Percentiles rank a stretch among this genome's conserved stretches.
phyloP scores from a whole-genome alignment of 2,888 invertebrate genomes.

The Ormyrus pomaceus region DNA sequence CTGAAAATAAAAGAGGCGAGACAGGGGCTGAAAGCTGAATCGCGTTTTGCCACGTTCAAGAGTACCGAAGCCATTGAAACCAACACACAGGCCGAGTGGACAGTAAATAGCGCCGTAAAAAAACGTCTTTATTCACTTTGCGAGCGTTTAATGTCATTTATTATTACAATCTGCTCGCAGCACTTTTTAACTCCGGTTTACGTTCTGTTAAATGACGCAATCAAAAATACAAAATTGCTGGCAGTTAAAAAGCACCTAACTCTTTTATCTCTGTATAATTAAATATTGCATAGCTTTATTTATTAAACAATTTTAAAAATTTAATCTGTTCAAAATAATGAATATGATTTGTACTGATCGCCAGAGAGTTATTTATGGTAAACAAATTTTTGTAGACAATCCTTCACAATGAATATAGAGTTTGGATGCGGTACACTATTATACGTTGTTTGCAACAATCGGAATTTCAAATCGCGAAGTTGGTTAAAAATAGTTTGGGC shows the following conservation, averaged over 20 bases:
- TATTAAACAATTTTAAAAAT: background rate
- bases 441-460: too few species aligned
- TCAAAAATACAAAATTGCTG: too few species aligned
- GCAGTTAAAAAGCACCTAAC: background rate
- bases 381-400: too few species aligned
- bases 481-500: too few species aligned
- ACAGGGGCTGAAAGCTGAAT: constrained; percentile 23
- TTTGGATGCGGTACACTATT: too few species aligned
- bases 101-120: background rate
- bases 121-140: constrained; percentile 34
- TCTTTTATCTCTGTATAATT: constrained; percentile 2
- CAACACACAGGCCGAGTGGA: constrained; percentile 10
- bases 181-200: background rate
- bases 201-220: too few species aligned
- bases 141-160: constrained; percentile 28
- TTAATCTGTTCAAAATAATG: background rate
- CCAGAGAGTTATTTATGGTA: too few species aligned
- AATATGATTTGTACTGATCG: too few species aligned
- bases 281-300: background rate
- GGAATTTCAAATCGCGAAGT: too few species aligned
- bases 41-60: constrained; percentile 23
- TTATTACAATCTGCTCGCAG: constrained; percentile 16
- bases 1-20: constrained; percentile 10
- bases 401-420: too few species aligned
- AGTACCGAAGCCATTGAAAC: constrained; percentile 31